Evolutionary conservation across 1,140 invertebrate species (phyloP).

Genomic region (Caenorhabditis brenneri): DNA sequence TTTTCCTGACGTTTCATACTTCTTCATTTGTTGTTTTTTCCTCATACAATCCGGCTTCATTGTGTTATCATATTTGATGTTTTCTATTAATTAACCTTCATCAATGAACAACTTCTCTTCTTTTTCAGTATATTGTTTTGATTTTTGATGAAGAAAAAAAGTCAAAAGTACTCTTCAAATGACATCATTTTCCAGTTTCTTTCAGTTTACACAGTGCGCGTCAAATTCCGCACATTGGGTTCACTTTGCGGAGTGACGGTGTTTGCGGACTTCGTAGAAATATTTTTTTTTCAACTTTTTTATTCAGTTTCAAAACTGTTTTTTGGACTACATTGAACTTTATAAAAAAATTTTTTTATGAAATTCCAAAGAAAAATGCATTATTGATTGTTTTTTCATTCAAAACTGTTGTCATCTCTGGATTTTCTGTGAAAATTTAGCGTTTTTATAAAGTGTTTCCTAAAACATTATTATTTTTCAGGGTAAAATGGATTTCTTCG

Average conservation of each 20-base stretch:
- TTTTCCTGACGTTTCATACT: no score
- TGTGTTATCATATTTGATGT: neutral
- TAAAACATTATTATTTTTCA: neutral
- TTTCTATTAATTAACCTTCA: neutral
- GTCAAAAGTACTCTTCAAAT: neutral
- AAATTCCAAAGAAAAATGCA: no score
- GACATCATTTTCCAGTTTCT: neutral
- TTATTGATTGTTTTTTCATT: no score
- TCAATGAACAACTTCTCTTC: neutral
- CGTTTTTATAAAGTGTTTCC: no score
- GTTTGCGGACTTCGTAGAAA: neutral
- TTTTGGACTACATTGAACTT: no score
- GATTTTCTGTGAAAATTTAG: no score
- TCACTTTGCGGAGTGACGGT: neutral
- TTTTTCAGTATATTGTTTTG: neutral
- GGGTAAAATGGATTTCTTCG: slow-evolving; percentile 34
- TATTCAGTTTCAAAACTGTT: no score
- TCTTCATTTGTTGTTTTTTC: no score
- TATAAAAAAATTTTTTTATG: no score
- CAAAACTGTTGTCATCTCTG: no score
- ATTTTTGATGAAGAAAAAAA: neutral
- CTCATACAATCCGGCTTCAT: neutral
- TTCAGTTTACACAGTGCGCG: neutral
- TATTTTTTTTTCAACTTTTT: no score
- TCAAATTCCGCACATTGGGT: neutral